These are phyloP conservation scores for Ceratitis capitata DNA, from an alignment of 1,140 invertebrate genomes.

Conservation along the genomic window DNA sequence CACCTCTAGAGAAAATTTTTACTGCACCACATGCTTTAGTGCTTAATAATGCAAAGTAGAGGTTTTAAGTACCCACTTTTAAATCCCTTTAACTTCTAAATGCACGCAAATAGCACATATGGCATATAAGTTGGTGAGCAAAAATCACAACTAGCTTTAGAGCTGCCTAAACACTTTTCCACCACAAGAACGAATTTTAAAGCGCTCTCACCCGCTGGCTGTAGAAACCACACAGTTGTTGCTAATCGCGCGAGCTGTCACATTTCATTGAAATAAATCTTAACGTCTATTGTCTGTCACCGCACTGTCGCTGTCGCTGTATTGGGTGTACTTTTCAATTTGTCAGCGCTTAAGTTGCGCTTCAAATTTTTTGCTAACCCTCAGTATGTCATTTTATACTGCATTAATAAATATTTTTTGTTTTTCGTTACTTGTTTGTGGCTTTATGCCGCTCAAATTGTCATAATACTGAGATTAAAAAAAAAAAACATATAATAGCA, in stretches of 20 bases:
- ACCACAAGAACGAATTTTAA: not conserved
- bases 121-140: not conserved
- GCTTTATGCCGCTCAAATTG: slow-evolving; percentile 26
- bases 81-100: not conserved
- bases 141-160: not conserved
- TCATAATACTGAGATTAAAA: too few relatives aligned
- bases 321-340: not conserved
- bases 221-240: slow-evolving; percentile 10
- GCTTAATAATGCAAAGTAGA: not conserved
- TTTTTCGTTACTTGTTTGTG: not conserved
- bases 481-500: not conserved
- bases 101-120: not conserved
- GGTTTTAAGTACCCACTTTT: not conserved
- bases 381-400: not conserved
- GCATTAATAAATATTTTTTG: not conserved
- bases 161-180: not conserved
- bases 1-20: not conserved
- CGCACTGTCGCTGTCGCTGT: not conserved
- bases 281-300: not conserved
- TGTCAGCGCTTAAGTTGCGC: slow-evolving; percentile 10
- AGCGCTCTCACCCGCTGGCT: not conserved
- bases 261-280: slow-evolving; percentile 1
- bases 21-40: not conserved
- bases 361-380: not conserved
- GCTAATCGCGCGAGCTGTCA: not conserved